Conservation (phyloP, 2,113 vertebrate species). For the Dasyornis broadbenti region DNA sequence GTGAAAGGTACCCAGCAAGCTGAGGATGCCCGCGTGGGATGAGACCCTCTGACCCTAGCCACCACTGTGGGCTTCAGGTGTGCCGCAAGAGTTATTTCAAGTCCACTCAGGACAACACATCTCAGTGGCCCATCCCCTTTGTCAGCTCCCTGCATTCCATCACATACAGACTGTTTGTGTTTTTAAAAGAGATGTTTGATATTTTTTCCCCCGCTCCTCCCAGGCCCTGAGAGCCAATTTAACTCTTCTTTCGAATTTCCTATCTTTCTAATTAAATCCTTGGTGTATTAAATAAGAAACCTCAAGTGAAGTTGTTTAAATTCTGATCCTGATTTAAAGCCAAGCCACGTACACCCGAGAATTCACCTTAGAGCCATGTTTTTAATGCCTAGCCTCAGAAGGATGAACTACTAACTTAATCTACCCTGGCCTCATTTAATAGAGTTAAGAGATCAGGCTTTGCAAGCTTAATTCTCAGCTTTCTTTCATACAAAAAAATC, state of each 20-base stretch:
- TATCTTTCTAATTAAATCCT: neutral
- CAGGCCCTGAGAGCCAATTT: neutral
- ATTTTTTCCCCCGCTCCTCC: neutral
- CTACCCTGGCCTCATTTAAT: slow-evolving; percentile 4
- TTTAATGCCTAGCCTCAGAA: slow-evolving; percentile 12
- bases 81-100: slow-evolving; percentile 7
- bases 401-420: slow-evolving; percentile 28
- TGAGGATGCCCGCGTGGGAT: neutral
- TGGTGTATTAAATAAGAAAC: neutral
- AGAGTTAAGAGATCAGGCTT: slow-evolving; percentile 19
- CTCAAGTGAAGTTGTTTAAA: neutral
- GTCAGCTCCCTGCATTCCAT: neutral
- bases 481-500: slow-evolving; percentile 2
- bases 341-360: neutral
- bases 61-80: fast-evolving
- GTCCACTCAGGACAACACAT: neutral
- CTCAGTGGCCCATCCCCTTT: fast-evolving
- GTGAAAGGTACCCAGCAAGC: neutral
- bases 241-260: neutral
- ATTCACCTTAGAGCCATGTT: slow-evolving; percentile 2
- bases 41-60: neutral
- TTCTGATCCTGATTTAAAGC: neutral
- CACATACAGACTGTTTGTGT: neutral
- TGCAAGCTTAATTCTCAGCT: slow-evolving; percentile 24
- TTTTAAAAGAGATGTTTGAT: neutral